Evolutionary conservation across 35 echinoderm and acorn worm species (phyloP), one percentile per base, ranked within the genome.

Genomic region (Acanthaster planci): DNA sequence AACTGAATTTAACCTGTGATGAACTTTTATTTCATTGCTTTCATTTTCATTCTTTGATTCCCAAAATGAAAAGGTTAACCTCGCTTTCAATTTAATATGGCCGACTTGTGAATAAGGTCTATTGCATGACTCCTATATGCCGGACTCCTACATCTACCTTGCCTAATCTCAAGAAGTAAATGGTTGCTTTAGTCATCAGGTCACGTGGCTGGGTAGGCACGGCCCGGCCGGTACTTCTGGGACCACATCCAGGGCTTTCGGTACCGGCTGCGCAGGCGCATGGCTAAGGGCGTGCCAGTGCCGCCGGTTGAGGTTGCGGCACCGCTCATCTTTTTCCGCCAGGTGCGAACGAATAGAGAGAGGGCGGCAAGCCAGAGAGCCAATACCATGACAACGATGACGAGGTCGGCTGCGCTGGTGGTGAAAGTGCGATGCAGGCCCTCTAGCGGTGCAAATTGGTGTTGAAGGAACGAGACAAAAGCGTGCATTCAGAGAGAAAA

Each of bases 241-340:
- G 64, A 72, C 64, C 64, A 72, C 64, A 72, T 72, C 64, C 64
- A 72, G 26, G 64, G 64, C 30, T 72, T 72, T 34, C 64, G 22
- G 64, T 72, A 72, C 64, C 64, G 30, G 34, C 64, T 72, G 64
- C 64, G 64, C 64, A 72, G 18, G 64, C 64, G 64, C 42, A 47
- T 47, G 42, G n/a, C n/a, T n/a, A n/a, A n/a, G n/a, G 4, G 42
- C 4, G 4, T 12, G 4, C 42, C 42, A 47, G 4, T 47, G 42
- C 4, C 4, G 4, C 4, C 12, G 8, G 30, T 26, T 26, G 64
- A 26, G 64, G 64, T 29, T 1, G 21, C 64, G 26, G 64, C 0
- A 26, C 14, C 30, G 64, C 64, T 72, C 81, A 83, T 83, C 38
- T 83, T 83, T 57, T 83, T 83, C 54, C 32, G 26, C 81, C 81